Base-by-base conservation (phyloP, 2,797 vertebrate species). In the Peromyscus attwateri region DNA sequence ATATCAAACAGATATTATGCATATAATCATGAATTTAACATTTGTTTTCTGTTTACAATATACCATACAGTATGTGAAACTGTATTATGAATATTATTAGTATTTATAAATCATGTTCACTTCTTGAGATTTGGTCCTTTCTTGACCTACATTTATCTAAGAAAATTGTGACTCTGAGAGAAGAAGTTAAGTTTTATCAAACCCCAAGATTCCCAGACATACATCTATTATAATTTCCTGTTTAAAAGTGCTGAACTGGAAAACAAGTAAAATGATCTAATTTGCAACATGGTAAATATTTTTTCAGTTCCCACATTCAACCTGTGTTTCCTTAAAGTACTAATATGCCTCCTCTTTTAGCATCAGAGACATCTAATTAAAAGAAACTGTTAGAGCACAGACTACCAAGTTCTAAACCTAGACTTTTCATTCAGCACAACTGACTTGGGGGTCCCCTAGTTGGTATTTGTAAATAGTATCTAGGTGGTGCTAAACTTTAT, bases 61-160 rank as follows among this genome's bases (percentile, higher is more conserved):
- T 76, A 6, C 23, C 5, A 79, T 52, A 37, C 21, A 89, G 13
- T 68, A 11, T 55, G 83, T 70, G 31, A 91, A 92, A 34, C 60
- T 88, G 6, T 1, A 66, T 43, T 90, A 92, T 75, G 75, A 89
- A 3, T 91, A 92, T 31, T 76, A 80, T 27, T 82, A 92, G 27
- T 82, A 70, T 68, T 87, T 90, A 91, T 83, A n/a, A 92, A 73
- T 92, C 3, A 43, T 94, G 25, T 85, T 27, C 64, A 85, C 17
- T 76, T 80, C 93, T 55, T 29, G 25, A 8, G 19, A 84, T 8
- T 9, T 71, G 16, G 4, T 52, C 11, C 62, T 75, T 75, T 75
- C 2, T 68, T 87, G 13, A 88, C 19, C 1, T 40, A 17, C 7
- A 84, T 80, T 1, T 97, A 23, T 76, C 10, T 94, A 10, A 87